Conservation (phyloP, 2,113 vertebrate species). For the Uropsilus gracilis region DNA sequence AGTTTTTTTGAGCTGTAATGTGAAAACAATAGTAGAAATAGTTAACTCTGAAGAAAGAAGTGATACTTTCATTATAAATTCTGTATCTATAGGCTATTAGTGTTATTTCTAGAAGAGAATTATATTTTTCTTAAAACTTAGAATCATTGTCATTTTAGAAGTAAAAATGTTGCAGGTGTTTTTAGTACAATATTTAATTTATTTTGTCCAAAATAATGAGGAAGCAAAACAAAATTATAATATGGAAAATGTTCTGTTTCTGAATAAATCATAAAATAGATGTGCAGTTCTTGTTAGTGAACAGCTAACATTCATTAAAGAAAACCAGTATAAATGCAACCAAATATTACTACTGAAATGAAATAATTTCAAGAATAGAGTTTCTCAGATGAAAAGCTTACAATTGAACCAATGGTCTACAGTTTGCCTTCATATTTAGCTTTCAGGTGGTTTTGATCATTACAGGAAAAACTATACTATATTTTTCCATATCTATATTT, state of each 20-base stretch:
- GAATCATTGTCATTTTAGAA: neutral
- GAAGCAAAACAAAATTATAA: neutral
- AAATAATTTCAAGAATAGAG: neutral
- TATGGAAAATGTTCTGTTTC: neutral
- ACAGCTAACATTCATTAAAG: neutral
- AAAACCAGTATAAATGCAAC: neutral
- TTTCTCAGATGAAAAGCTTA: constrained; percentile 22
- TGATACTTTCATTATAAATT: neutral
- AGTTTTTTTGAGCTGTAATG: neutral
- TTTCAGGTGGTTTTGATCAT: constrained; percentile 41
- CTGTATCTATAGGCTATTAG: neutral
- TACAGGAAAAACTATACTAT: neutral
- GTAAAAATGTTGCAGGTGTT: neutral
- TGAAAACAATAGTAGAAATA: neutral
- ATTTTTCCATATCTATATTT: neutral
- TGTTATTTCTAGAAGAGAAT: neutral
- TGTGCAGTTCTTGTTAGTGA: neutral
- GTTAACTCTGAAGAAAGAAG: neutral
- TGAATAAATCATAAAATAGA: constrained; percentile 33
- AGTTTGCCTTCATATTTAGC: constrained; percentile 3
- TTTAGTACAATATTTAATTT: neutral
- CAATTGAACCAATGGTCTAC: neutral
- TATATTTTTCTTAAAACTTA: neutral
- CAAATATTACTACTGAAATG: neutral
- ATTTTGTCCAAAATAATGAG: neutral